phyloP scores from a whole-genome alignment of 2,797 vertebrate species.

The Cossypha dichroa region DNA sequence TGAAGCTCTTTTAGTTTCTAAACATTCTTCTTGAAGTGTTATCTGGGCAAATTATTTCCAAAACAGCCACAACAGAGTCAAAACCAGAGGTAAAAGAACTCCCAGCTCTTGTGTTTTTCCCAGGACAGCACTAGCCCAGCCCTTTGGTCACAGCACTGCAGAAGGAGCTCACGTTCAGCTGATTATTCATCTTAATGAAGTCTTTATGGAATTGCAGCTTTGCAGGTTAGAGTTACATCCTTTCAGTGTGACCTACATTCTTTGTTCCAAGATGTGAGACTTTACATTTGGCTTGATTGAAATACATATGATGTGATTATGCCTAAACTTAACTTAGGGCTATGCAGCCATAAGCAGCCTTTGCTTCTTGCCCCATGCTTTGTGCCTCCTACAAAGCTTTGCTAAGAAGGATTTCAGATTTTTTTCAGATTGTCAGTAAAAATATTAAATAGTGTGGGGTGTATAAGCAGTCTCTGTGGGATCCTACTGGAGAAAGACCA shows the following conservation, averaged over 20 bases:
- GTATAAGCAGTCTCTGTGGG: neutral
- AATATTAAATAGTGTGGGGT: neutral
- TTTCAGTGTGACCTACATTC: constrained; percentile 57
- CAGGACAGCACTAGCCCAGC: constrained; percentile 31
- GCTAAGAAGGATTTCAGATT: neutral
- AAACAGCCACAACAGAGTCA: constrained; percentile 36
- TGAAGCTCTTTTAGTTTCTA: constrained; percentile 46
- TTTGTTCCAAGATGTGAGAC: constrained; percentile 58
- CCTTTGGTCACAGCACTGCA: constrained; percentile 37
- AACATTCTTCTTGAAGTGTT: constrained; percentile 28
- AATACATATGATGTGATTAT: constrained; percentile 14
- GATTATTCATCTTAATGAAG: constrained; percentile 69
- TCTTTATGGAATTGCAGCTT: constrained; percentile 65
- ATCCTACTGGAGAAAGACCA: neutral
- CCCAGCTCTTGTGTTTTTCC: neutral
- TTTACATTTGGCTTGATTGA: constrained; percentile 39
- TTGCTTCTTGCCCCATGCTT: neutral
- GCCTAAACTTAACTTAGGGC: neutral
- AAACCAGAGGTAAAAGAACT: constrained; percentile 31
- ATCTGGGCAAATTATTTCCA: constrained; percentile 47
- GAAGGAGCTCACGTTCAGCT: constrained; percentile 54
- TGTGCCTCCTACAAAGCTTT: neutral
- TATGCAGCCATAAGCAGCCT: neutral
- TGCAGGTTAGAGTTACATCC: constrained; percentile 59
- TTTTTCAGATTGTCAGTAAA: neutral